Conservation (phyloP, 2,888 invertebrate species). For the Polydrusus tereticollis region DNA sequence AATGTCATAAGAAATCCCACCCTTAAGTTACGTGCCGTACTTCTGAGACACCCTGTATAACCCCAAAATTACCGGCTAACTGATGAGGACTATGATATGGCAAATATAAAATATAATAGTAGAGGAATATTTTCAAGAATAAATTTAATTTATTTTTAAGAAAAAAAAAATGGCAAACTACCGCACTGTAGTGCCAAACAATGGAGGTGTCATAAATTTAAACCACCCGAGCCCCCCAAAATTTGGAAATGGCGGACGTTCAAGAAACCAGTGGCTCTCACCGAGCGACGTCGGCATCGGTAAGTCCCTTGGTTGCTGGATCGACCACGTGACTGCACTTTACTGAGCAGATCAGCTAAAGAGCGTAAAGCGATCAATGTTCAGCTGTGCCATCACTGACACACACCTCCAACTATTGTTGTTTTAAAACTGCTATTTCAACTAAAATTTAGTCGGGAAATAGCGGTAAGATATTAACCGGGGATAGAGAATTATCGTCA, state of each 20-base stretch:
- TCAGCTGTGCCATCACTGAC: constrained; percentile 75
- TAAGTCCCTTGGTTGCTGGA: constrained; percentile 72
- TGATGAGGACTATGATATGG: too few species aligned
- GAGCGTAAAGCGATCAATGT: constrained; percentile 70
- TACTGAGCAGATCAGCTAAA: constrained; percentile 76
- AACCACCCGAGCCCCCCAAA: constrained; percentile 72
- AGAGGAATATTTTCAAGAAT: too few species aligned
- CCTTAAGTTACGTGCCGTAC: too few species aligned
- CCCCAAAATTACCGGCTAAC: too few species aligned
- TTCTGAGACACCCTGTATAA: too few species aligned
- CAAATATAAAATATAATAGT: too few species aligned
- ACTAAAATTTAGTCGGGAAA: constrained; percentile 29
- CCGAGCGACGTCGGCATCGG: constrained; percentile 72
- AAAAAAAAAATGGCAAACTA: constrained; percentile 71
- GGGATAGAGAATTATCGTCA: background rate
- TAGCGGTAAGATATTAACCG: background rate
- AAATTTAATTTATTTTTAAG: too few species aligned
- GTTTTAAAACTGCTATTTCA: constrained; percentile 49
- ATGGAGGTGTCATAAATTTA: constrained; percentile 70
- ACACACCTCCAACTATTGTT: constrained; percentile 69
- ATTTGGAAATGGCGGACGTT: constrained; percentile 76
- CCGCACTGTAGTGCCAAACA: constrained; percentile 69
- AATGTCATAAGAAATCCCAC: too few species aligned
- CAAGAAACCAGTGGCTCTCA: constrained; percentile 70
- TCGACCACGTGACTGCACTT: constrained; percentile 74